Percentiles rank a stretch among this genome's conserved stretches.
These are phyloP conservation scores for Menura novaehollandiae DNA, from an alignment of 2,113 vertebrate species.

Conservation along the genomic window DNA sequence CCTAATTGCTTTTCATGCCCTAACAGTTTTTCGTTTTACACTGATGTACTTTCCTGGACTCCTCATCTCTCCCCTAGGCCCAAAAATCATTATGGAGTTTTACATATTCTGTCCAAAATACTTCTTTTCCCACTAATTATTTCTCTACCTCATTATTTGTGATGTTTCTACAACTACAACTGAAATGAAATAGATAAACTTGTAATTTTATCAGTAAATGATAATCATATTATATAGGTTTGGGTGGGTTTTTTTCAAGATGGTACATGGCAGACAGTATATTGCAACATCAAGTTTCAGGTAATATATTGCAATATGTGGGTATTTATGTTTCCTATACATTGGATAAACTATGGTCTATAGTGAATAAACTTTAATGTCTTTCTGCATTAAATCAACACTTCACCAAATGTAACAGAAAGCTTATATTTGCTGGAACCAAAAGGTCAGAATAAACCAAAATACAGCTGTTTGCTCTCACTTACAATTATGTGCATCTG, in stretches of 20 bases:
- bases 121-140: constrained; percentile 33
- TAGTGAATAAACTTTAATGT: background rate
- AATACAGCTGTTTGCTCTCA: background rate
- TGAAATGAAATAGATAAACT: background rate
- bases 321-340: background rate
- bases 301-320: background rate
- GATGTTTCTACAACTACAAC: background rate
- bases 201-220: background rate
- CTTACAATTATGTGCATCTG: background rate
- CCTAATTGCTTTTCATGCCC: constrained; percentile 52
- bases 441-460: background rate
- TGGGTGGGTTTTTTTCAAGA: background rate
- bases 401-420: background rate
- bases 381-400: background rate
- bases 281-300: background rate
- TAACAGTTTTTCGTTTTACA: constrained; percentile 46
- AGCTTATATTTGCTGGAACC: background rate
- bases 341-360: background rate
- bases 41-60: constrained; percentile 34
- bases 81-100: constrained; percentile 12
- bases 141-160: background rate
- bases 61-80: constrained; percentile 8
- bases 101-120: constrained; percentile 28
- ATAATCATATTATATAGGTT: background rate
- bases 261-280: background rate